Percentiles rank a stretch among this genome's conserved stretches.
Conservation (phyloP, 2,888 invertebrate species). For the Hyalella azteca region DNA sequence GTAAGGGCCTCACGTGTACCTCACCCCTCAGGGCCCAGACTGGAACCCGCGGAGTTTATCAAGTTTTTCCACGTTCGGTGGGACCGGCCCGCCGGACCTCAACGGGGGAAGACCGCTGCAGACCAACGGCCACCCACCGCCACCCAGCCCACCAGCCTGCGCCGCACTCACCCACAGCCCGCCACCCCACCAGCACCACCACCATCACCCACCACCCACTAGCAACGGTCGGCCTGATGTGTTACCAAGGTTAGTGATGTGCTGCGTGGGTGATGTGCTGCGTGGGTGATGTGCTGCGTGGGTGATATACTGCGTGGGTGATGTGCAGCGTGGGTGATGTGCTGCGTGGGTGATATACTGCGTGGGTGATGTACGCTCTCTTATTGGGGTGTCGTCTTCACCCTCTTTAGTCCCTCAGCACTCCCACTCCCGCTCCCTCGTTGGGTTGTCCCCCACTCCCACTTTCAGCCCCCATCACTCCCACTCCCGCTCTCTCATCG, state of each 20-base stretch:
- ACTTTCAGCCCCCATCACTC: conserved; percentile 38
- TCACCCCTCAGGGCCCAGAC: conserved; percentile 38
- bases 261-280: neutral
- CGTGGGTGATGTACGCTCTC: no score
- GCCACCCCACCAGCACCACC: neutral
- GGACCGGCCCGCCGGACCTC: neutral
- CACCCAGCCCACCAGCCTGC: neutral
- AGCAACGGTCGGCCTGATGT: conserved; percentile 24
- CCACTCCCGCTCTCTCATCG: conserved; percentile 54
- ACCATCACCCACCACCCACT: neutral
- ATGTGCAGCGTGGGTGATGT: neutral
- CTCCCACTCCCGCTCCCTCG: conserved; percentile 16
- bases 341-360: neutral
- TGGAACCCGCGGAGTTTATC: conserved; percentile 56
- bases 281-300: neutral
- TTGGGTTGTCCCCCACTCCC: conserved; percentile 36
- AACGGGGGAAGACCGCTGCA: conserved; percentile 8
- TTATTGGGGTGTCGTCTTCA: no score
- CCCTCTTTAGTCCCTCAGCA: no score
- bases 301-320: no score
- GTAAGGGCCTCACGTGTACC: no score
- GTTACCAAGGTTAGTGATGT: neutral
- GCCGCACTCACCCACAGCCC: neutral
- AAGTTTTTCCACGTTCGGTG: conserved; percentile 42
- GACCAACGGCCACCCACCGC: neutral